phyloP scores from a whole-genome alignment of 2,797 vertebrate genomes.

The Melanotaenia boesemani region DNA sequence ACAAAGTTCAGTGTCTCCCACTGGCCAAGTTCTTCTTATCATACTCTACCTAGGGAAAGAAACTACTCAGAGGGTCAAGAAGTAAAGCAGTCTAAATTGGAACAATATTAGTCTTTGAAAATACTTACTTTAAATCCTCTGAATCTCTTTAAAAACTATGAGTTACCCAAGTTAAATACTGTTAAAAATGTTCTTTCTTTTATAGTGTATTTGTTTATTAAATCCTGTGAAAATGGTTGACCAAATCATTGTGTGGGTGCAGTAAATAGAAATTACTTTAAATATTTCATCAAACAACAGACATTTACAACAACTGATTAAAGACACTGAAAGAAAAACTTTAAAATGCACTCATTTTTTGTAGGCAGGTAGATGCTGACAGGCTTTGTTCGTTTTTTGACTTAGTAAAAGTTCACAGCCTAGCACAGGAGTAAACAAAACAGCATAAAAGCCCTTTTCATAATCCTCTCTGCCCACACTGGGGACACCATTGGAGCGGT shows the following conservation, averaged over 20 bases:
- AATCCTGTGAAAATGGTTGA: not conserved
- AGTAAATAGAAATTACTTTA: not conserved
- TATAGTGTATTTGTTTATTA: not conserved
- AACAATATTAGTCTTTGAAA: slow-evolving; percentile 1
- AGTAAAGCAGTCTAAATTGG: slow-evolving; percentile 15
- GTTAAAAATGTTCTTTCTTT: not conserved
- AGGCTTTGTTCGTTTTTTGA: slow-evolving; percentile 34
- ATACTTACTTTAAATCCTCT: not conserved
- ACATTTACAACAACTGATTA: not conserved
- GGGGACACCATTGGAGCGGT: slow-evolving; percentile 63
- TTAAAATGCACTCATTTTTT: not conserved
- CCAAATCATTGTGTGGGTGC: not conserved
- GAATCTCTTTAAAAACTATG: not conserved
- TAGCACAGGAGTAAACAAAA: slow-evolving; percentile 46
- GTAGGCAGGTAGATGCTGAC: slow-evolving; percentile 1
- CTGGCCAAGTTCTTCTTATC: slow-evolving; percentile 51
- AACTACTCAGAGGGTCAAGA: slow-evolving; percentile 19
- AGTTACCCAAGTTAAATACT: not conserved
- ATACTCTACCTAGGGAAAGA: slow-evolving; percentile 14
- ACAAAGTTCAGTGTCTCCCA: slow-evolving; percentile 62
- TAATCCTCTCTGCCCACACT: slow-evolving; percentile 65
- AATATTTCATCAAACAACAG: not conserved
- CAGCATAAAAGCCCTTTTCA: slow-evolving; percentile 56
- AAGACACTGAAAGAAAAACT: not conserved
- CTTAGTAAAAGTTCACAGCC: slow-evolving; percentile 51